Evolutionary conservation across 2,888 invertebrate species (phyloP), one percentile per base, ranked within the genome.

Genomic region (Acheta domesticus): DNA sequence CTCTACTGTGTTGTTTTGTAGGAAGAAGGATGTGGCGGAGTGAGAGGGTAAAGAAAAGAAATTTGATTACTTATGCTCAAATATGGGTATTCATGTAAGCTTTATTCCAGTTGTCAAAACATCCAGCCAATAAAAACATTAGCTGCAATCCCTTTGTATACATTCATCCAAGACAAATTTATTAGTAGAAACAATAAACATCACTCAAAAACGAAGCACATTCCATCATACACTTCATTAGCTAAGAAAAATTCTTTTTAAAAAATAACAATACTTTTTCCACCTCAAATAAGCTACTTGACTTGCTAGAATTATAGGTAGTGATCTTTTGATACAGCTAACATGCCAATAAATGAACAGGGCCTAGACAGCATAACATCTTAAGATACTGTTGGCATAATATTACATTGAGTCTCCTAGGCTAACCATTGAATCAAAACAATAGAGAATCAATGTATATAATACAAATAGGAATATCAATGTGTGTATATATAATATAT

Each of bases 221-320:
- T 80, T 81, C 79, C 81, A 78, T 81, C 78, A 77, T 80, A 82
- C 79, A 81, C 74, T 81, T 81, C 78, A 81, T 78, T 79, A 81
- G 80, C 82, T 82, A 82, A 80, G 82, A 80, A 82, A 81, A 80
- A 80, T 79, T 78, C 80, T 81, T 80, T 80, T 82, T 82, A 79
- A 82, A 82, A 82, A 82, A 82, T 82, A 81, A 82, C 82, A 82
- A 82, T 79, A 79, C 77, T 82, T 80, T 82, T 78, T 80, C 73
- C 49, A 49, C 20, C 77, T 79, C 76, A 48, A 77, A 79, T 77
- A 79, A 79, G 79, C 79, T 79, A 79, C 62, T 62, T 79, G 50
- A 76, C 75, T 48, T 75, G 75, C 79, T 79, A 79, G 75, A 50
- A n/a, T 49, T 49, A 77, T n/a, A 49, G 50, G 49, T 49, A 62